Evolutionary conservation across 2,888 invertebrate genomes (phyloP), one percentile per base, ranked within the genome.

Genomic region (Morpho deidamia): DNA sequence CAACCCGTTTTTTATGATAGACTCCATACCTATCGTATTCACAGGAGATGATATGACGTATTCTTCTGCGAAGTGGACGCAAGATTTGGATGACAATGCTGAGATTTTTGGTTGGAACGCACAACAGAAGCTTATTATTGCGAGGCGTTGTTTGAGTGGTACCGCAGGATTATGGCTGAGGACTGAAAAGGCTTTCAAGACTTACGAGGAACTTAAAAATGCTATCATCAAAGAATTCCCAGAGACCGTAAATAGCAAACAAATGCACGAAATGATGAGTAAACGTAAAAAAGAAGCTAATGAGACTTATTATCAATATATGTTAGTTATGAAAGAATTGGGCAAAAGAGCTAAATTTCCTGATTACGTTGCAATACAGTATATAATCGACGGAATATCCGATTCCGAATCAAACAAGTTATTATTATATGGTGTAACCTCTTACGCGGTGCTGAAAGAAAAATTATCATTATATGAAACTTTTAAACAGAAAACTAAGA

Each of bases 1-100:
- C 14, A 14, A 14, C 4, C 14, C 14, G 4, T 14, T 14, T 14
- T 14, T 14, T 14, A 14, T 14, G 14, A 14, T 14, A 14, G 14
- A 14, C 14, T 14, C 14, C 14, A 14, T 14, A 14, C 14, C 14
- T 14, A 14, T 14, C 14, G 14, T 14, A 14, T 14, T 14, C 14
- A 14, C 14, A 14, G 55, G 53, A n/a, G 44, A 53, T 8, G 58
- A 61, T 9, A 55, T 49, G 43, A 50, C 57, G 7, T 48, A 53
- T 8, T 50, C 50, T 5, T 48, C 56, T 4, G 8, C 46, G 5
- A 54, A 53, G 14, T 67, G 67, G 63, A 37, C 53, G 1, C 56
- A 61, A 11, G 63, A 65, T 23, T 38, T 64, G 0, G 68, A 65
- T 0, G 65, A 68, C 8, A 64, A 66, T 37, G 59, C 59, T 0